Conservation (phyloP, 2,888 invertebrate species). For the Neoitamus cyanurus region DNA sequence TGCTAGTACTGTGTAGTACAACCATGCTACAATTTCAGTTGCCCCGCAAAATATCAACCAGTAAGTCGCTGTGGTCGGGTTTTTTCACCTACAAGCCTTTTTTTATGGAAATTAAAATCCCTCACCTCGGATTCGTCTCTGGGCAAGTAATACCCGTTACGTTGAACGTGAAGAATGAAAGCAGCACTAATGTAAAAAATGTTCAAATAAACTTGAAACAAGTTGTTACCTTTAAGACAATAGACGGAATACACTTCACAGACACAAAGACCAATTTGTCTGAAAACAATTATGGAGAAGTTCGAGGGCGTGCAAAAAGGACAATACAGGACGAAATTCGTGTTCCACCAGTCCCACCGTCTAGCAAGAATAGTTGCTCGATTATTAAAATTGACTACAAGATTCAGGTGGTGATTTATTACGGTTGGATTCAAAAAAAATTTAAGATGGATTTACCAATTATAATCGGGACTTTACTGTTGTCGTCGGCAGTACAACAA, state of each 20-base stretch:
- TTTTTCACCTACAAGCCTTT: background rate
- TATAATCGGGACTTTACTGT: constrained; percentile 64
- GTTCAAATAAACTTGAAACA: constrained; percentile 67
- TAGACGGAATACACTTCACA: too few relatives aligned
- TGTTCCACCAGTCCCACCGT: constrained; percentile 64
- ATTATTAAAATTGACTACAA: constrained; percentile 63
- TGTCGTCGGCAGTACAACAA: constrained; percentile 56
- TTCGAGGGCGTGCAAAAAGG: constrained; percentile 55
- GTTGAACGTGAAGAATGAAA: constrained; percentile 71
- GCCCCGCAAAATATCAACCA: constrained; percentile 59
- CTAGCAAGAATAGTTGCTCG: constrained; percentile 62
- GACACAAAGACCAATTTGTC: constrained; percentile 61
- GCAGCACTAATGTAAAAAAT: constrained; percentile 67
- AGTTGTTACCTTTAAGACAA: constrained; percentile 58
- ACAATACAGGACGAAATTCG: constrained; percentile 59
- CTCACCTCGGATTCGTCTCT: constrained; percentile 64
- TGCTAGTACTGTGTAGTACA: background rate
- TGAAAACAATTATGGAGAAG: constrained; percentile 58
- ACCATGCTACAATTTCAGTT: constrained; percentile 53
- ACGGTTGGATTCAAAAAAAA: constrained; percentile 60
- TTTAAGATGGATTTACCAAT: constrained; percentile 61
- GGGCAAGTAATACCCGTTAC: constrained; percentile 62
- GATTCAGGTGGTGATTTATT: constrained; percentile 60
- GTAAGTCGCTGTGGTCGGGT: constrained; percentile 60
- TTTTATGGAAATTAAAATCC: constrained; percentile 58